These are phyloP conservation scores for Andricus grossulariae DNA, from an alignment of 1,140 invertebrate genomes.

Conservation along the genomic window DNA sequence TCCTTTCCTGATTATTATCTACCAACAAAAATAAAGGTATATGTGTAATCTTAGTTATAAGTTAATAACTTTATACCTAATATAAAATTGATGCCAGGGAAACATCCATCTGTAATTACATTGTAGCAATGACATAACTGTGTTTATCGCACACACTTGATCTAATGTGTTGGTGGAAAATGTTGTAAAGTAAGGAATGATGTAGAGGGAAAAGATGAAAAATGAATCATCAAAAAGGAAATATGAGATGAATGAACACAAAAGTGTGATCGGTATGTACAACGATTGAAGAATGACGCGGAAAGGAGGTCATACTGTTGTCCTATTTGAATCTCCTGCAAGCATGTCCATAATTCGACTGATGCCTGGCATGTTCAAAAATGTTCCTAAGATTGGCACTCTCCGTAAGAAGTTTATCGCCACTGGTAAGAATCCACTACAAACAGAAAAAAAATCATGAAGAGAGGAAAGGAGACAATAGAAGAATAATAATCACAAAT, in stretches of 20 bases:
- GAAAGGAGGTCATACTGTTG: conserved; percentile 77
- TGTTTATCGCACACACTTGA: conserved; percentile 2
- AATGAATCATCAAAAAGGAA: conserved; percentile 3
- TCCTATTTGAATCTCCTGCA: conserved; percentile 79
- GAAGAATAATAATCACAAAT: background rate
- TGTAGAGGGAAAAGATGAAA: conserved; percentile 31
- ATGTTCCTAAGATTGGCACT: conserved; percentile 84
- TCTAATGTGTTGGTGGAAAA: background rate
- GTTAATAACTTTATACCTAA: background rate
- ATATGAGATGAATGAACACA: conserved; percentile 21
- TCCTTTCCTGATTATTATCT: conserved; percentile 11
- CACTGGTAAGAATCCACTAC: conserved; percentile 90
- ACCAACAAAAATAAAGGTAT: background rate
- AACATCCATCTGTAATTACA: background rate
- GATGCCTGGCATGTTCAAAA: conserved; percentile 86
- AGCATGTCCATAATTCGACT: conserved; percentile 79
- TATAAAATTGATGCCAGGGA: background rate
- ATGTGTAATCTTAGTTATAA: background rate
- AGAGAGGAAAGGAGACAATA: background rate
- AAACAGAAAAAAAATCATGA: conserved; percentile 61
- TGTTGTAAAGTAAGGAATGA: conserved; percentile 14
- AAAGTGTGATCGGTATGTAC: conserved; percentile 62
- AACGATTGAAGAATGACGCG: conserved; percentile 51
- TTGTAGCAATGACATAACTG: background rate
- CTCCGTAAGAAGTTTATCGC: conserved; percentile 91